Evolutionary conservation across 1,140 invertebrate genomes (phyloP), one percentile per base, ranked within the genome.

Genomic region (Cotesia vestalis): DNA sequence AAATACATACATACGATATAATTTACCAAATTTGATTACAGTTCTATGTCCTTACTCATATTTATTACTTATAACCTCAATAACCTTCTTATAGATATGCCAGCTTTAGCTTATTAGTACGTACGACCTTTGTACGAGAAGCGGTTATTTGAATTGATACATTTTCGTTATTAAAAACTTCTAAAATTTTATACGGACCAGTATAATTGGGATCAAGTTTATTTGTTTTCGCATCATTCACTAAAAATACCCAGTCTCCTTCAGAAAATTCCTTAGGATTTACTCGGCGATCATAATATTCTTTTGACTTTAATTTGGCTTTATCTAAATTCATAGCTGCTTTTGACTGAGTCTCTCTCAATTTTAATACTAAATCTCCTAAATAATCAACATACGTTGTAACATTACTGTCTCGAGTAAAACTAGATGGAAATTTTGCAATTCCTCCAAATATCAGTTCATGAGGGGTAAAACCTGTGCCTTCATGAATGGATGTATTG

Each of bases 401-500:
- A 6, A 14, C 38, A 11, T 14, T n/a, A 35, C 57, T 53, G 6
- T 63, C 69, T 14, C 35, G n/a, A 12, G 34, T 38, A 55, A 71
- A 71, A 38, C 60, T 64, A 14, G 68, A 70, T 34, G 73, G 69
- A 68, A 73, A 27, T 52, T 27, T 61, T 6, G 72, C 64, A 17
- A 14, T 38, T 12, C 20, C 34, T 4, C 71, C 71, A 35, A 66
- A 72, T 11, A 72, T 55, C 20, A 72, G 35, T 34, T 57, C 57
- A 38, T 66, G 64, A 12, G 71, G 71, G n/a, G 71, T 66, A 38
- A 74, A 78, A 1, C 77, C 74, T 4, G 83, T 84, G 0, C 74
- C 40, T 14, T 40, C 62, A 61, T 87, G 83, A 17, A 69, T 36
- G 27, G 78, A 72, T 8, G 62, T 72, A 36, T 72, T 66, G 20